Base-by-base conservation (phyloP, 2,888 invertebrate species). In the Erpobdella octoculata region DNA sequence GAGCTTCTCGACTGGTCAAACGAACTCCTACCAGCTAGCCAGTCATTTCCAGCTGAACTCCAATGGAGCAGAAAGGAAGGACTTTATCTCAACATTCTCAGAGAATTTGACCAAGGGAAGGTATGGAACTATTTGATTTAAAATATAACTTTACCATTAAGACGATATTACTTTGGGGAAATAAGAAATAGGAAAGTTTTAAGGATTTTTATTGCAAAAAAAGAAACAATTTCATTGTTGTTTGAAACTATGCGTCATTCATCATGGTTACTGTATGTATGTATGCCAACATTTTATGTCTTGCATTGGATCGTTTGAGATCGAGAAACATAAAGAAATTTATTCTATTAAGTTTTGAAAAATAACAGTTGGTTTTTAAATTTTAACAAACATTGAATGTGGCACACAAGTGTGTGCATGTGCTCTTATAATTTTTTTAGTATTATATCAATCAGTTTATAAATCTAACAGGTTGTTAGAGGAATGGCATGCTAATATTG, bases 61-160 rank as follows among this genome's bases (percentile, higher is more conserved):
- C 93, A 94, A 81, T 92, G 92, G 88, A 90, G 92, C 81, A 87
- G 93, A 25, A 94, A 94, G 81, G 93, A 95, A 81, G 76, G 89
- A 58, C 86, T 95, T 0, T 93, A 93, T 82, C 89, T 90, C 78
- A 89, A 91, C 85, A 93, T 94, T 61, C 88, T 95, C 70, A 89
- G 90, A 79, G 93, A 93, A 81, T 93, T 94, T 80, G 94, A 95
- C 80, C 89, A 90, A 76, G 95, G 95, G 77, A 94, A 94, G 87
- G 90, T 90, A 81, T 77, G 65, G 25, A 31, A 36, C 31, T 31
- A 41, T 38, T 53, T 6, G 31, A 53, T 33, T 28, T 31, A 41
- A 31, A 12, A 5, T 33, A 18, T 1, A 33, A 25, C 31, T 35
- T n/a, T 28, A 15, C 21, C 8, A n/a, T 53, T 21, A 53, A 25